Percentiles rank a stretch among this genome's conserved stretches.
Evolutionary conservation across 37 sponge, comb jelly and placozoan genomes (phyloP).

Genomic region (Geodia barretti): DNA sequence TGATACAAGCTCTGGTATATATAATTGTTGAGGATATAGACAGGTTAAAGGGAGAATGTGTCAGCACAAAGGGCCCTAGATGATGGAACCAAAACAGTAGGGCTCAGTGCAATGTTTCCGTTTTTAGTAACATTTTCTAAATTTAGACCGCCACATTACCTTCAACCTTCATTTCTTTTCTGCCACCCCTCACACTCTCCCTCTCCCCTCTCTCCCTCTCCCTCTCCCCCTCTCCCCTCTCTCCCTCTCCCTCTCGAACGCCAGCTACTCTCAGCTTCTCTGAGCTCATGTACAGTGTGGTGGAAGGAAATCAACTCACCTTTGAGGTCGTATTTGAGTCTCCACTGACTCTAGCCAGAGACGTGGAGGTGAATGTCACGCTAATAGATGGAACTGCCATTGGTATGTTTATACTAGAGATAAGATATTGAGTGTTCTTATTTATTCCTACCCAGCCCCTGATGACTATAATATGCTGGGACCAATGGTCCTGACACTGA

Average conservation of each 20-base stretch:
- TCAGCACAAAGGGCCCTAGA: no score
- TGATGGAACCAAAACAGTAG: no score
- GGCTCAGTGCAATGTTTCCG: no score
- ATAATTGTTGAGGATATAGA: not conserved
- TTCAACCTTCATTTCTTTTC: not conserved
- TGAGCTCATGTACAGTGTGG: not conserved
- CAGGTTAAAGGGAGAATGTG: not conserved
- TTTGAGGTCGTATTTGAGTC: not conserved
- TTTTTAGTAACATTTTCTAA: not conserved
- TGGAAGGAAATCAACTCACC: not conserved
- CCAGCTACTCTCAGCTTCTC: no score
- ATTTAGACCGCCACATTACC: not conserved
- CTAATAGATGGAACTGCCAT: not conserved
- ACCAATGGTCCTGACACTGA: not conserved
- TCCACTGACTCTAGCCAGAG: not conserved
- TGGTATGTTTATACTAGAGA: not conserved
- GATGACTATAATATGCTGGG: not conserved
- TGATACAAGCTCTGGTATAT: not conserved
- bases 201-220: not conserved
- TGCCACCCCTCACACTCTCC: not conserved
- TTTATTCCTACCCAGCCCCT: not conserved
- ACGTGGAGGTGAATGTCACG: not conserved
- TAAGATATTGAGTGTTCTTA: no score
- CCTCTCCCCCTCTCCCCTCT: not conserved
- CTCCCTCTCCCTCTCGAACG: not conserved